phyloP scores from a whole-genome alignment of 2,113 vertebrate species.

The Paraplagusia blochii region DNA sequence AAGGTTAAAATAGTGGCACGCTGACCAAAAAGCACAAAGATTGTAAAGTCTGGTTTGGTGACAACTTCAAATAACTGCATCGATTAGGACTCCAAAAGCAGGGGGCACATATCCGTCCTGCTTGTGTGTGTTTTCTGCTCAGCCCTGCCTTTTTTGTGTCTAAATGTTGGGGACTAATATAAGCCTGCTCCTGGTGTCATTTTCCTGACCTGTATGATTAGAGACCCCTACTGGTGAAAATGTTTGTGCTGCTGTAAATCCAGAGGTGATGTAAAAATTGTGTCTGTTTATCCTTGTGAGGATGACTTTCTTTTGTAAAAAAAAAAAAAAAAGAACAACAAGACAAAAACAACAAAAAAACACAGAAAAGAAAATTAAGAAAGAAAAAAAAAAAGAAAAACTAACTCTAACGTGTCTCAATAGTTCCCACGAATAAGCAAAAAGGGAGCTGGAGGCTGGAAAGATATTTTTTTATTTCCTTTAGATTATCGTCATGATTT shows the following conservation, averaged over 20 bases:
- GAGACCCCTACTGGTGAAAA: constrained; percentile 61
- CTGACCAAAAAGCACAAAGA: constrained; percentile 49
- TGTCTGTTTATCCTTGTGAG: constrained; percentile 68
- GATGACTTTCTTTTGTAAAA: constrained; percentile 50
- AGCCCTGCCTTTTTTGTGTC: constrained; percentile 42
- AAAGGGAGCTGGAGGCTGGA: constrained; percentile 36
- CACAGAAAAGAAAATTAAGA: not conserved
- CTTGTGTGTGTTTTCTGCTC: constrained; percentile 29
- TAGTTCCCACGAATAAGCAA: constrained; percentile 34
- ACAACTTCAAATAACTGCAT: constrained; percentile 18
- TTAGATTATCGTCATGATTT: constrained; percentile 37
- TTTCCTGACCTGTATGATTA: constrained; percentile 59
- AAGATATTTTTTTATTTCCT: constrained; percentile 51
- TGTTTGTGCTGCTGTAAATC: constrained; percentile 69
- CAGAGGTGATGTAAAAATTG: constrained; percentile 70
- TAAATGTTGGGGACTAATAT: constrained; percentile 41
- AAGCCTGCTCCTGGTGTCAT: constrained; percentile 41
- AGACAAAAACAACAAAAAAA: constrained; percentile 9
- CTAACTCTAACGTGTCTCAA: constrained; percentile 38
- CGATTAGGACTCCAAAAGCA: constrained; percentile 23
- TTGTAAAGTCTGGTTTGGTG: constrained; percentile 28
- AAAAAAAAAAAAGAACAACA: not conserved
- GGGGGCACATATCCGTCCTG: constrained; percentile 24
- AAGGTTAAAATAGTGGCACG: constrained; percentile 20
- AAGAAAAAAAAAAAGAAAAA: constrained; percentile 3